Conservation (phyloP, 2,888 invertebrate genomes). For the Drosophila infuscata region DNA sequence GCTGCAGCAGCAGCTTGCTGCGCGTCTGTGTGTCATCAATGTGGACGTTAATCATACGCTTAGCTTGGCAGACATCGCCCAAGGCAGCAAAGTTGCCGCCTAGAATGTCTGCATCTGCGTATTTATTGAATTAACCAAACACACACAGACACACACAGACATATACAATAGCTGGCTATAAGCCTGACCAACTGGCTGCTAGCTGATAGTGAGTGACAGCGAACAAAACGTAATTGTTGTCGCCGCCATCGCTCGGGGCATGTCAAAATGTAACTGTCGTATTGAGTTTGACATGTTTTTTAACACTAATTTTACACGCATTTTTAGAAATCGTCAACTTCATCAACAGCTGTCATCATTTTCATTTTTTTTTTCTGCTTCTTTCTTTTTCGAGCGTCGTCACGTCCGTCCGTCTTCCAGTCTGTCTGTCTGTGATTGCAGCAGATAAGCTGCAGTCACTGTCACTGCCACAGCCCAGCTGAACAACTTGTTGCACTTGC, state of each 20-base stretch:
- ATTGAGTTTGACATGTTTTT: conserved; percentile 81
- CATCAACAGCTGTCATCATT: conserved; percentile 80
- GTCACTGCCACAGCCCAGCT: conserved; percentile 43
- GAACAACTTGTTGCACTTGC: conserved; percentile 48
- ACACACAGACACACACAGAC: background rate
- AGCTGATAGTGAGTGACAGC: conserved; percentile 38
- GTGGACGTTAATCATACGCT: conserved; percentile 80
- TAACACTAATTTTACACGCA: conserved; percentile 81
- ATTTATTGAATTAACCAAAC: conserved; percentile 74
- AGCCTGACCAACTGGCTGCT: conserved; percentile 16
- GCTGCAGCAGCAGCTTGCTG: conserved; percentile 2
- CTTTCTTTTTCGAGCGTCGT: conserved; percentile 50
- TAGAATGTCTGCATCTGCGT: conserved; percentile 63
- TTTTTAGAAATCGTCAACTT: conserved; percentile 82
- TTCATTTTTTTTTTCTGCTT: conserved; percentile 19
- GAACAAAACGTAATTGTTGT: conserved; percentile 73
- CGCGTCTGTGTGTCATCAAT: conserved; percentile 69
- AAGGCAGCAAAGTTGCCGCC: conserved; percentile 51
- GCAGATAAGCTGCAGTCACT: conserved; percentile 68
- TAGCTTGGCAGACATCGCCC: conserved; percentile 73
- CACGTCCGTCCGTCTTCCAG: conserved; percentile 48
- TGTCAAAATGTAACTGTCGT: conserved; percentile 79
- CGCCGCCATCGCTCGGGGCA: conserved; percentile 55
- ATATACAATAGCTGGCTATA: background rate
- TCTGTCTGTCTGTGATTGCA: conserved; percentile 58